phyloP scores from a whole-genome alignment of 2,888 invertebrate genomes.

The Folsomia manolachei region DNA sequence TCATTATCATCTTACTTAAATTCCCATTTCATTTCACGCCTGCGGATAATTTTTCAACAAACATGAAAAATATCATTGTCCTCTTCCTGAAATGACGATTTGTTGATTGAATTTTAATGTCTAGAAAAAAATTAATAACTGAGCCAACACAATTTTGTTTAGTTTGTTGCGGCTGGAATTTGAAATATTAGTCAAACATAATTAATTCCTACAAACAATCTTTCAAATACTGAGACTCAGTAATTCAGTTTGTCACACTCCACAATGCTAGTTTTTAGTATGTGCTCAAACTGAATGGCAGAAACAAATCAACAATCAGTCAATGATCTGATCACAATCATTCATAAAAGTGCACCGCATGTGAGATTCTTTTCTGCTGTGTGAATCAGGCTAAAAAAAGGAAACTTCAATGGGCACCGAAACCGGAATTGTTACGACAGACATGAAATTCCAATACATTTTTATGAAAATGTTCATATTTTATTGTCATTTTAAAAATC shows the following conservation, averaged over 20 bases:
- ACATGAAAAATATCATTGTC: neutral
- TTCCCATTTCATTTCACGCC: too few relatives aligned
- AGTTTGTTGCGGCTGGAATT: too few relatives aligned
- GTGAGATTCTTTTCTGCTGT: neutral
- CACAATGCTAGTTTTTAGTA: neutral
- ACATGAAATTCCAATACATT: too few relatives aligned
- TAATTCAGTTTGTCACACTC: neutral
- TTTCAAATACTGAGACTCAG: too few relatives aligned
- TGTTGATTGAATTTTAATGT: constrained; percentile 2
- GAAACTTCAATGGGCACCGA: too few relatives aligned
- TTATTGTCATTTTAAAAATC: too few relatives aligned
- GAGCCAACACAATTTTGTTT: neutral
- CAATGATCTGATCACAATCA: neutral
- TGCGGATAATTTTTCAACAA: neutral
- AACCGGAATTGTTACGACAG: too few relatives aligned
- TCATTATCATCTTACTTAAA: neutral
- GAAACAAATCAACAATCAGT: neutral
- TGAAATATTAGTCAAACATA: neutral
- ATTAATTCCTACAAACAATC: neutral
- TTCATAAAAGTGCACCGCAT: neutral
- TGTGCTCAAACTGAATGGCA: neutral
- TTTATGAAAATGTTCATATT: too few relatives aligned
- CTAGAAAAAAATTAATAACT: neutral
- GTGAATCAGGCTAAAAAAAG: constrained; percentile 5
- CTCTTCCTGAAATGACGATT: too few relatives aligned